phyloP scores from a whole-genome alignment of 2,113 vertebrate species.

The Heterotis niloticus region DNA sequence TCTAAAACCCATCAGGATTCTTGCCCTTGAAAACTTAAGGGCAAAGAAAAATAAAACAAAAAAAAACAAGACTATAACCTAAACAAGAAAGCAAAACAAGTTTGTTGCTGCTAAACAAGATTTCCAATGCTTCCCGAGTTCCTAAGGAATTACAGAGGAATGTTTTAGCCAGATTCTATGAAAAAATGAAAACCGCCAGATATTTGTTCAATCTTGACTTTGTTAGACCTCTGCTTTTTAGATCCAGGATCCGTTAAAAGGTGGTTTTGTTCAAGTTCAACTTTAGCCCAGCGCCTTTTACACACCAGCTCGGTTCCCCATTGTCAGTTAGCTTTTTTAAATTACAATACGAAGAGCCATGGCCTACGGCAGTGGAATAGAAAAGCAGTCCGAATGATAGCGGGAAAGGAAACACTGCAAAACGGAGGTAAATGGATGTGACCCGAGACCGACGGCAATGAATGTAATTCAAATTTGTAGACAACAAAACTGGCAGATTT shows the following conservation, averaged over 20 bases:
- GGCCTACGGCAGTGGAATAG: not conserved
- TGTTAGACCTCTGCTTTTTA: not conserved
- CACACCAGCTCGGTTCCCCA: not conserved
- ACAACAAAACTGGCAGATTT: too few species aligned
- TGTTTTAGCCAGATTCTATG: not conserved
- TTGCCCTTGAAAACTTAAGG: not conserved
- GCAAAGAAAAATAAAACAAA: not conserved
- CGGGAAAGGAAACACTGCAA: constrained; percentile 20
- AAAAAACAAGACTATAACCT: not conserved
- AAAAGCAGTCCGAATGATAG: not conserved
- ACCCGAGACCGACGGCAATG: not conserved
- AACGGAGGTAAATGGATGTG: not conserved
- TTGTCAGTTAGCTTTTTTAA: constrained; percentile 9
- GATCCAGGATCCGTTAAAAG: not conserved
- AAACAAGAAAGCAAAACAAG: too few species aligned
- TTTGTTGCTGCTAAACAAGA: too few species aligned
- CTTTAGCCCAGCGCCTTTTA: constrained; percentile 2
- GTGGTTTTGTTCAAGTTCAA: not conserved
- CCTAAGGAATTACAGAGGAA: too few species aligned
- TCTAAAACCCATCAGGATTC: too few species aligned
- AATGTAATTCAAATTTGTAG: not conserved
- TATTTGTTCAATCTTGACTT: too few species aligned
- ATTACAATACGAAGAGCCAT: not conserved
- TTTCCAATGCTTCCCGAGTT: too few species aligned
- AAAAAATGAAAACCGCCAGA: not conserved